These are phyloP conservation scores for Asbolus verrucosus DNA, from an alignment of 1,140 invertebrate genomes.

Conservation along the genomic window DNA sequence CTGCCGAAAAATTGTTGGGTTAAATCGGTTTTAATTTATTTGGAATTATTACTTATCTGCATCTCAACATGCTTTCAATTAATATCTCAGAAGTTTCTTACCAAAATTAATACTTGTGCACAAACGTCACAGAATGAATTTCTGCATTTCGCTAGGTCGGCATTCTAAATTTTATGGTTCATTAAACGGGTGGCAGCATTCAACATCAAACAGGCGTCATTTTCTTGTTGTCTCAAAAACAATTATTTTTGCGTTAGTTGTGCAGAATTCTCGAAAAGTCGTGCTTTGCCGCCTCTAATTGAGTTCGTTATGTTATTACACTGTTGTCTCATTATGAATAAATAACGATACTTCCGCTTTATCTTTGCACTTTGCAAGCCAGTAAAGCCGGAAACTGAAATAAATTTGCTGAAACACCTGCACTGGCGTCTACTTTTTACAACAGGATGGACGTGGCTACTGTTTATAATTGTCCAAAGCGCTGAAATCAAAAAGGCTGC, in stretches of 20 bases:
- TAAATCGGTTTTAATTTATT: too few relatives aligned
- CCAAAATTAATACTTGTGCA: too few relatives aligned
- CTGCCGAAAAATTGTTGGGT: too few relatives aligned
- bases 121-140: too few relatives aligned
- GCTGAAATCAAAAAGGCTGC: constrained; percentile 14
- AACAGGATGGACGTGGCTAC: constrained; percentile 1
- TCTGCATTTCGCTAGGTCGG: too few relatives aligned
- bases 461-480: constrained; percentile 10
- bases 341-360: constrained; percentile 4
- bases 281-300: not conserved
- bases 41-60: too few relatives aligned
- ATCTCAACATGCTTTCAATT: too few relatives aligned
- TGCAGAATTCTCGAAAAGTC: not conserved
- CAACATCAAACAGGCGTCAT: too few relatives aligned
- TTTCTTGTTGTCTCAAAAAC: not conserved
- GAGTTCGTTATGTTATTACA: constrained; percentile 1
- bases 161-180: too few relatives aligned
- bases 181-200: too few relatives aligned
- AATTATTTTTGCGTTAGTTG: constrained; percentile 8
- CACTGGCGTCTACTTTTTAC: constrained; percentile 21
- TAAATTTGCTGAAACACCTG: constrained; percentile 34
- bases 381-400: constrained; percentile 27
- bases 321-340: constrained; percentile 21
- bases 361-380: not conserved
- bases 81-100: too few relatives aligned